Evolutionary conservation across 2,113 vertebrate species (phyloP).

Genomic region (Actenoides lindsayi): DNA sequence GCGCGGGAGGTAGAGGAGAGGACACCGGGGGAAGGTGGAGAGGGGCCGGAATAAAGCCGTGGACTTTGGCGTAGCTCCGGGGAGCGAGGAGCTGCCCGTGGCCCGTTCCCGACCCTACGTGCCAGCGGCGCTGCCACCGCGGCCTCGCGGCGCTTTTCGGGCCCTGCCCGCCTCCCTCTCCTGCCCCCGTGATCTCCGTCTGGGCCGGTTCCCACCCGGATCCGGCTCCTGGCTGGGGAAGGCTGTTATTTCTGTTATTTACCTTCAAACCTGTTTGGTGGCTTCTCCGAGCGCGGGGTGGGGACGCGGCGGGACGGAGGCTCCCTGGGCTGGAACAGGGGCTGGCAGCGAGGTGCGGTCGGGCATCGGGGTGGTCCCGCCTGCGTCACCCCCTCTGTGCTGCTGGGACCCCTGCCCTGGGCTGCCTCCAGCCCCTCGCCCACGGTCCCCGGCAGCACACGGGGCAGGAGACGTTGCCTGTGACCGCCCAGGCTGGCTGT

Average conservation of each 20-base stretch:
- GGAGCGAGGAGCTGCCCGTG: background rate
- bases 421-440: background rate
- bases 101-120: fast-evolving
- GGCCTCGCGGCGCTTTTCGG: fast-evolving
- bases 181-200: background rate
- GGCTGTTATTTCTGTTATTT: conserved; percentile 63
- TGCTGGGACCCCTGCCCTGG: fast-evolving
- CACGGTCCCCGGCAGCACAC: fast-evolving
- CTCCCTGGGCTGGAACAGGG: background rate
- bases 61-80: background rate
- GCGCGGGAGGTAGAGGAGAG: background rate
- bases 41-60: background rate
- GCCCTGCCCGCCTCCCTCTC: background rate
- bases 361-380: background rate
- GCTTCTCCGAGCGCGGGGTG: conserved; percentile 14
- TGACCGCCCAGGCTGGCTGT: background rate
- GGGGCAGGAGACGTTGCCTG: fast-evolving
- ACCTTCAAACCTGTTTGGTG: conserved; percentile 67
- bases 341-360: background rate
- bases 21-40: background rate
- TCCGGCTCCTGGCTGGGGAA: conserved; percentile 18
- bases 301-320: background rate
- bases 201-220: conserved; percentile 1
- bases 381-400: fast-evolving
- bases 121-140: fast-evolving